Base-by-base conservation (phyloP, 2,888 invertebrate genomes). In the Fragum sueziense region DNA sequence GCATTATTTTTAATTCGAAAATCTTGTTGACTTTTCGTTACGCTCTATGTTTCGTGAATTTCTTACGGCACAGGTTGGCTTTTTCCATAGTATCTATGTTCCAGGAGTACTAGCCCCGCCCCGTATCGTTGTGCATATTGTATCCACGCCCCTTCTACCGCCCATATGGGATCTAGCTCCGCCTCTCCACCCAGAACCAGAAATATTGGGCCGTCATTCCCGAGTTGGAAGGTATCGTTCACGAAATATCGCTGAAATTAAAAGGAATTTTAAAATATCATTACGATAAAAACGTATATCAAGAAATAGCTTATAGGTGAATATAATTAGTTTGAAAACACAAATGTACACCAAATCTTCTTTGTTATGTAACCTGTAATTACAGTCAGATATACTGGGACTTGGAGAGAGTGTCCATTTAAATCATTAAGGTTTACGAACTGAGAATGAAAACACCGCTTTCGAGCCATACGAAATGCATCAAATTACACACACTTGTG, bases 141-240 rank as follows among this genome's bases (percentile, higher is more conserved):
- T 31, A 87, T 83, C 86, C 97, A 97, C 71, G 96, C 95, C 0
- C 97, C 98, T 90, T 95, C 95, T 0, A 95, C 95, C 96, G 97
- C 96, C 98, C 98, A 98, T 84, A 95, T 95, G 0, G 96, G 94
- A 84, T 95, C 95, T 0, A 97, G 97, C 68, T 96, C 95, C 0
- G 96, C 97, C 94, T 98, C 98, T 6, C 98, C 98, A 0, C 98
- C 97, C 86, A 98, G 97, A 97, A 97, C 96, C 17, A 98, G 93
- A 91, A 98, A 98, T 20, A 97, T 57, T 33, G 97, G 97, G 0
- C 97, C 97, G 68, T 95, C 95, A 14, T 31, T 33, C 6, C 37
- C 33, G 11, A 72, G 11, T 33, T 54, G 57, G 69, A 61, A 76
- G 17, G 77, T 74, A n/a, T 52, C 67, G 65, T 75, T 79, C 4